Conservation (phyloP, 2,113 vertebrate genomes). For the Chrysochloris asiatica region DNA sequence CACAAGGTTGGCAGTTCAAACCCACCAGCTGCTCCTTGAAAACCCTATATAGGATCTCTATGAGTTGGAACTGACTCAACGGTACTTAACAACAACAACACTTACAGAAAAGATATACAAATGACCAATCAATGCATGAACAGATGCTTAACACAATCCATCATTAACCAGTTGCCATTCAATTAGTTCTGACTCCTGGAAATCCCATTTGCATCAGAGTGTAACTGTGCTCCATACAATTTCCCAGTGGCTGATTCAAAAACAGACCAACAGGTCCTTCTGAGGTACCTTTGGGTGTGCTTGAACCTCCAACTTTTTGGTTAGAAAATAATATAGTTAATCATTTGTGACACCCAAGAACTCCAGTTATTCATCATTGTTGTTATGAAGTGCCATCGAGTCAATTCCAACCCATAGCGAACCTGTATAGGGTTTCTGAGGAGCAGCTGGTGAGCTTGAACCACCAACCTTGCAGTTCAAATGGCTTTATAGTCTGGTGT, state of each 20-base stretch:
- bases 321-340: background rate
- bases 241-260: background rate
- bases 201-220: background rate
- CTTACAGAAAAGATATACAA: background rate
- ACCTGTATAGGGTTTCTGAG: no score
- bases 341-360: background rate
- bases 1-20: no score
- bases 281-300: background rate
- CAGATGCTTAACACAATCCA: background rate
- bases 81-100: no score
- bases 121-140: background rate
- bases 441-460: no score
- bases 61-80: no score
- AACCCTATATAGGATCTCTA: no score
- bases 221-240: background rate
- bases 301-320: background rate
- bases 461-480: no score
- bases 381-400: no score
- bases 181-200: background rate
- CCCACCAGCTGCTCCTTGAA: no score
- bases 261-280: background rate
- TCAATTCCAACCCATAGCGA: no score
- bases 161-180: background rate
- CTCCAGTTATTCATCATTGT: background rate
- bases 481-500: no score